Evolutionary conservation across 2,113 vertebrate species (phyloP).

Genomic region (Salvator merianae): DNA sequence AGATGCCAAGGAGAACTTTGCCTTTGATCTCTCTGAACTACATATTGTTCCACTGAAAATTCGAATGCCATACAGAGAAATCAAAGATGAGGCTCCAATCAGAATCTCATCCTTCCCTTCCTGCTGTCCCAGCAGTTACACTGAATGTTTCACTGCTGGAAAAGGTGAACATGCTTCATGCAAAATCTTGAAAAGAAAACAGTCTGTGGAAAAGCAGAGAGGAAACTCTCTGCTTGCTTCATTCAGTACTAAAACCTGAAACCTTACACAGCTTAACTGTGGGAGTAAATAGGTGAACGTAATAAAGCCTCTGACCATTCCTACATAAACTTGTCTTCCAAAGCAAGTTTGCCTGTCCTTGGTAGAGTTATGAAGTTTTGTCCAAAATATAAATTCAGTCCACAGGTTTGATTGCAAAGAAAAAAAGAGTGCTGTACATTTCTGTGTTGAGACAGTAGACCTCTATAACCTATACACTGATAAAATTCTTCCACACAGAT

Average conservation of each 20-base stretch:
- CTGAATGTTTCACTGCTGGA: too few relatives aligned
- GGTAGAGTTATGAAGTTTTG: background rate
- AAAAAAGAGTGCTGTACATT: background rate
- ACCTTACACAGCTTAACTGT: background rate
- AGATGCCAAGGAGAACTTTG: too few relatives aligned
- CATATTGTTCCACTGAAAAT: too few relatives aligned
- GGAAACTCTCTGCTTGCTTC: background rate
- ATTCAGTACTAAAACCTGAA: background rate
- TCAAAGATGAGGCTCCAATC: too few relatives aligned
- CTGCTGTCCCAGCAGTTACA: too few relatives aligned
- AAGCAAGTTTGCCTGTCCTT: background rate
- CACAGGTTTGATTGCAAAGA: background rate
- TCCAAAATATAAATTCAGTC: background rate
- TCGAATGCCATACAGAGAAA: too few relatives aligned
- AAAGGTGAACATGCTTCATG: too few relatives aligned
- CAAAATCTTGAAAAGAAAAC: too few relatives aligned
- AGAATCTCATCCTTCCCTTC: too few relatives aligned
- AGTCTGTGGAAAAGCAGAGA: background rate
- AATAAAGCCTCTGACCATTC: background rate
- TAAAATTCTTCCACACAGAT: background rate
- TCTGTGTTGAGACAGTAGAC: background rate
- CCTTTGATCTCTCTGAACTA: too few relatives aligned
- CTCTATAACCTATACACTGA: background rate
- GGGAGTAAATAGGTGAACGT: background rate
- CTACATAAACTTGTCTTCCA: background rate